Evolutionary conservation across 2,797 vertebrate species (phyloP).

Genomic region (Sardinella longiceps): DNA sequence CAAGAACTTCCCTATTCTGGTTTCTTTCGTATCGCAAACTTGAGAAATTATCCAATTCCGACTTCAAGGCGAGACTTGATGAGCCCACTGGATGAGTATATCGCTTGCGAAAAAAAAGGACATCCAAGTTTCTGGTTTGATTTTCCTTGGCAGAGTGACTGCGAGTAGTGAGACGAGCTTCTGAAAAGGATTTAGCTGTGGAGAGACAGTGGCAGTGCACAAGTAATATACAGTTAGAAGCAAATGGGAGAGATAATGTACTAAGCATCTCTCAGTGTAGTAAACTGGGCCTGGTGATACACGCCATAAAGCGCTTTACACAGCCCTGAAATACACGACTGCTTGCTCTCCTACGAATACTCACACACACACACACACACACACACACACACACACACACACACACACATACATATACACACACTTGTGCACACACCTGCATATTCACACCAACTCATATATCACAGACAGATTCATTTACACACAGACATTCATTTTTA

Average conservation of each 20-base stretch:
- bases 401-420: no score
- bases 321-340: neutral
- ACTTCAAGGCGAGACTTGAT: neutral
- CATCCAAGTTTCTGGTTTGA: neutral
- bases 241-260: neutral
- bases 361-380: neutral
- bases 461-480: no score
- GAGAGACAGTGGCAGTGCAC: neutral
- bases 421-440: neutral
- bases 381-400: neutral
- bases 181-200: neutral
- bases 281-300: neutral
- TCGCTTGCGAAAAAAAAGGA: neutral
- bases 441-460: neutral
- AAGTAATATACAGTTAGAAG: neutral
- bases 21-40: neutral
- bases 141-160: neutral
- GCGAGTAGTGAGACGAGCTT: neutral
- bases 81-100: neutral
- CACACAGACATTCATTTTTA: no score
- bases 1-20: neutral
- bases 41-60: slow-evolving; percentile 13
- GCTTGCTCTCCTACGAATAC: neutral
- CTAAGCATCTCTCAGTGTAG: neutral
- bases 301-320: neutral